Conservation (phyloP, 2,888 invertebrate genomes). For the Drosophila pseudotakahashii region DNA sequence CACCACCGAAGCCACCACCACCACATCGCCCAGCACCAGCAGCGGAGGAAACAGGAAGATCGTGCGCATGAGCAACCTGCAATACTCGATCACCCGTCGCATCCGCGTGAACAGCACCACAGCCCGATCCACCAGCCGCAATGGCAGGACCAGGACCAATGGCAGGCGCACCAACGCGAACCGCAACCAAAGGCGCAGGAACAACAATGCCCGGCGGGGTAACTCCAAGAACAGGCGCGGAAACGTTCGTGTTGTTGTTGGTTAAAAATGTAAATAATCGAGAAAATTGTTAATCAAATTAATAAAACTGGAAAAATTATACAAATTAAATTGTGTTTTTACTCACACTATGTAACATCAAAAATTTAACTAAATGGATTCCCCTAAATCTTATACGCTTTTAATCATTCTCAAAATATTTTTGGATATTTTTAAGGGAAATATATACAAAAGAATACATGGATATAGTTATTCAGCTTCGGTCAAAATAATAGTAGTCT, state of each 20-base stretch:
- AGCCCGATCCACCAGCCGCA: conserved; percentile 8
- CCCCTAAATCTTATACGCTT: too few relatives aligned
- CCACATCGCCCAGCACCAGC: neutral
- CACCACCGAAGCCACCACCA: neutral
- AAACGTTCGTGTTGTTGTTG: conserved; percentile 37
- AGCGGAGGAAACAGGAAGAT: conserved; percentile 4
- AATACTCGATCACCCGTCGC: conserved; percentile 20
- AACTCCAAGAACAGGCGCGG: neutral
- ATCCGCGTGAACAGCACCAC: conserved; percentile 13
- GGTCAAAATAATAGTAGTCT: too few relatives aligned
- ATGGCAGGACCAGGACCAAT: neutral
- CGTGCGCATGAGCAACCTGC: conserved; percentile 32
- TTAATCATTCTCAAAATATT: too few relatives aligned
- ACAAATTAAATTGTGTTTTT: too few relatives aligned
- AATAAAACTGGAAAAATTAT: too few relatives aligned
- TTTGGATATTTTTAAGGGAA: too few relatives aligned
- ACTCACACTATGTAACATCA: too few relatives aligned
- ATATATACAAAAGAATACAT: too few relatives aligned
- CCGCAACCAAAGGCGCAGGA: conserved; percentile 21
- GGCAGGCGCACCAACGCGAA: conserved; percentile 12
- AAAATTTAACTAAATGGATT: too few relatives aligned
- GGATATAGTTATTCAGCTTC: too few relatives aligned
- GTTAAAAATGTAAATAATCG: neutral
- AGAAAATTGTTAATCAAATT: neutral
- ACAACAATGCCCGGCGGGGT: conserved; percentile 18